phyloP scores from a whole-genome alignment of 1,140 invertebrate species.

The Aricia agestis region DNA sequence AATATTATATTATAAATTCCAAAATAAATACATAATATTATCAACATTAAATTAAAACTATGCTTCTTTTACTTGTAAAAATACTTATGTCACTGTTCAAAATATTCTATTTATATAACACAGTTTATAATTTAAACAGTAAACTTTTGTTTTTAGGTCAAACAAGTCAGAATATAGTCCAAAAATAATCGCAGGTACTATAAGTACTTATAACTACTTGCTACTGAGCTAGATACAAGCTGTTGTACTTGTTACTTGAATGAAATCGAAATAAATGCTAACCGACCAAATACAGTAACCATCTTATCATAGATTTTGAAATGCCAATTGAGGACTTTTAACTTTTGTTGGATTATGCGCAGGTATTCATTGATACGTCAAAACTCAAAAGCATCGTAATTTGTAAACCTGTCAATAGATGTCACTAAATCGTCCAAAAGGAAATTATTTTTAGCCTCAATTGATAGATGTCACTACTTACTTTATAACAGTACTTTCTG shows the following conservation, averaged over 20 bases:
- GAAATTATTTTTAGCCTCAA: neutral
- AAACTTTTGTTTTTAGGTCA: constrained; percentile 39
- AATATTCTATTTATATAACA: neutral
- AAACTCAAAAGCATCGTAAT: neutral
- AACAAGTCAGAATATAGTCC: constrained; percentile 49
- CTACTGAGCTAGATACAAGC: neutral
- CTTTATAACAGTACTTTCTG: neutral
- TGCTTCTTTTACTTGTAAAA: no score
- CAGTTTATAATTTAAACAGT: neutral
- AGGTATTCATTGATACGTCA: constrained; percentile 3
- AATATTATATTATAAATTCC: no score
- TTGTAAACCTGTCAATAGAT: neutral
- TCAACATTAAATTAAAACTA: no score
- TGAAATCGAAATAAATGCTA: constrained; percentile 8
- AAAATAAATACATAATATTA: no score
- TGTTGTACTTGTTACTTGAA: constrained; percentile 7
- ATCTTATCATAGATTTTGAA: neutral
- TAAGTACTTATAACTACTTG: constrained; percentile 13
- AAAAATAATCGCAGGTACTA: constrained; percentile 13
- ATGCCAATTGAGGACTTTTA: constrained; percentile 12
- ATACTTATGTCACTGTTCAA: neutral
- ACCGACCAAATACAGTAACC: neutral
- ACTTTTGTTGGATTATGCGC: constrained; percentile 21
- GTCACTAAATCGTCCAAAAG: neutral
- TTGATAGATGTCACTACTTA: neutral